phyloP scores from a whole-genome alignment of 2,888 invertebrate genomes.

The Aporophyla lueneburgensis region DNA sequence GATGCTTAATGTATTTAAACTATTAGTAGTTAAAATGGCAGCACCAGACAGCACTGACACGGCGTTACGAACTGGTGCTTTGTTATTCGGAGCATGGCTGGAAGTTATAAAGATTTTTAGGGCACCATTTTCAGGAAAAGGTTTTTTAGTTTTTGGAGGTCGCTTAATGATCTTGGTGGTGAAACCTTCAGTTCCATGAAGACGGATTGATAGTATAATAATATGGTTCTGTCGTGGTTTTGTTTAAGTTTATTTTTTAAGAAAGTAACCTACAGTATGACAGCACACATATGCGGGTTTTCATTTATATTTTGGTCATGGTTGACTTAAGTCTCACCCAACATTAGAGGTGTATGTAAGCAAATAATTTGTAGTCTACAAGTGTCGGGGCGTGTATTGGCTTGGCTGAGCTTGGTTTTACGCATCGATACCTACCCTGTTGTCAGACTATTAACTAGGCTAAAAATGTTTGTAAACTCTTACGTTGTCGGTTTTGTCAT shows the following conservation, averaged over 20 bases:
- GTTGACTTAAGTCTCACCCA: constrained; percentile 12
- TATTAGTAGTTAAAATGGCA: background rate
- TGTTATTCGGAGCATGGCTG: background rate
- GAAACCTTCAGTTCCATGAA: background rate
- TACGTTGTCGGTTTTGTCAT: constrained; percentile 12
- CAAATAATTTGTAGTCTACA: constrained; percentile 70
- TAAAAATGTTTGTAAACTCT: constrained; percentile 60
- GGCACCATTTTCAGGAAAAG: too few species aligned
- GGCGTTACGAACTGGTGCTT: background rate
- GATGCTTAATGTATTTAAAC: constrained; percentile 1
- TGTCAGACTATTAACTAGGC: constrained; percentile 69
- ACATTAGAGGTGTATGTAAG: constrained; percentile 22
- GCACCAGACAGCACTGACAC: background rate
- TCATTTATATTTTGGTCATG: constrained; percentile 37
- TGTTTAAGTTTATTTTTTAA: background rate
- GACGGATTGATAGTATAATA: background rate
- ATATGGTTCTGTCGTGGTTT: too few species aligned
- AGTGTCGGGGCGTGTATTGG: constrained; percentile 62
- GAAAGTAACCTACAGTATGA: background rate
- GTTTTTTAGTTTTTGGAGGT: background rate
- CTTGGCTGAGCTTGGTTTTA: constrained; percentile 61
- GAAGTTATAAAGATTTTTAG: background rate
- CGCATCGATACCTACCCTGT: constrained; percentile 52
- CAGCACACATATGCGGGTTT: background rate
- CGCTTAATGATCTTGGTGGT: background rate